Percentiles rank a stretch among this genome's conserved stretches.
Evolutionary conservation across 2,797 vertebrate species (phyloP).

Genomic region (Ammospiza maritima): DNA sequence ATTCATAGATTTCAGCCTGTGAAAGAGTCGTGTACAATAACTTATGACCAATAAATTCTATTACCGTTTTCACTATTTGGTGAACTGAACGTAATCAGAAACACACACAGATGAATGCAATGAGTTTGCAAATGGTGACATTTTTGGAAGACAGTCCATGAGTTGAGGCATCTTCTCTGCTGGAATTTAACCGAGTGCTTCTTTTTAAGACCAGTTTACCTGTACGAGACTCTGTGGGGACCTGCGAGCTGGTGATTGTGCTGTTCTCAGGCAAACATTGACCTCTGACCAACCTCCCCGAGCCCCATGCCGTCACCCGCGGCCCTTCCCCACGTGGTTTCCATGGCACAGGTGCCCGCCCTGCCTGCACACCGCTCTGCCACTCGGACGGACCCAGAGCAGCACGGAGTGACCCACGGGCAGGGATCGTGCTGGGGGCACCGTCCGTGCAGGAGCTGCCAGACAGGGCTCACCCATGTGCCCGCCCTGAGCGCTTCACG

Average conservation of each 20-base stretch:
- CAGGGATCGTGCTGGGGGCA: background rate
- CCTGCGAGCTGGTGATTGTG: background rate
- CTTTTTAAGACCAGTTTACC: background rate
- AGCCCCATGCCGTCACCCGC: background rate
- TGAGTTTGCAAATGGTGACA: background rate
- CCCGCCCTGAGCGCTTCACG: background rate
- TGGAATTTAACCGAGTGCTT: background rate
- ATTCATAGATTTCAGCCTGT: background rate
- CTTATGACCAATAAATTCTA: background rate
- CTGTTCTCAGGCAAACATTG: background rate
- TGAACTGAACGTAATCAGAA: background rate
- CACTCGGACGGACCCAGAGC: fast-evolving
- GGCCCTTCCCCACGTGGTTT: background rate
- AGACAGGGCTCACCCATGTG: background rate
- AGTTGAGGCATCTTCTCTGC: background rate
- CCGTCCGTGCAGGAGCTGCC: background rate
- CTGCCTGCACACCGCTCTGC: background rate
- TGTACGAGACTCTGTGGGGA: background rate
- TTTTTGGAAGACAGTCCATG: background rate
- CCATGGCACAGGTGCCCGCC: background rate
- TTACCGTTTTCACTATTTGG: background rate
- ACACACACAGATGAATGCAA: background rate
- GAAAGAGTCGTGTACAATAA: background rate
- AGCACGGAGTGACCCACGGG: background rate
- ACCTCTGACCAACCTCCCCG: background rate